Conservation (phyloP, 2,888 invertebrate genomes). For the Antitype chi region DNA sequence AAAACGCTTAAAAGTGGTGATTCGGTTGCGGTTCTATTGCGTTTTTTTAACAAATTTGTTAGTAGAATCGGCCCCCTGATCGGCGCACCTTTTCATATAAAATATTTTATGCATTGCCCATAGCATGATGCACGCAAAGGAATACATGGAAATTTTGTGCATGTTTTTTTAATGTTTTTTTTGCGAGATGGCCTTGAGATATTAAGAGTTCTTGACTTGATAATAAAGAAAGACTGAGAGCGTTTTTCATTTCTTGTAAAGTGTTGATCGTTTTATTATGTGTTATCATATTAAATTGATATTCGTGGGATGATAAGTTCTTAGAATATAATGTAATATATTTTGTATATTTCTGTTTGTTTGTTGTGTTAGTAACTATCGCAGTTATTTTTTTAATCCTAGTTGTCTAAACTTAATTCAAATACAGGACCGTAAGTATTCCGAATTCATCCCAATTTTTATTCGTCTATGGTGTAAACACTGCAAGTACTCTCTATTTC, state of each 20-base stretch:
- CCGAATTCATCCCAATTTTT: too few species aligned
- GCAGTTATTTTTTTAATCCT: not conserved
- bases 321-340: not conserved
- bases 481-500: not conserved
- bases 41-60: too few species aligned
- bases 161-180: not conserved
- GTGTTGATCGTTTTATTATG: not conserved
- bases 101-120: slow-evolving; percentile 32
- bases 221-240: not conserved
- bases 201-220: slow-evolving; percentile 17
- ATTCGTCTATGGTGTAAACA: not conserved
- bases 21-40: too few species aligned
- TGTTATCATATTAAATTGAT: not conserved
- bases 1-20: too few species aligned
- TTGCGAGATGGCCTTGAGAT: slow-evolving; percentile 28
- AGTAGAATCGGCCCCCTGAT: too few species aligned
- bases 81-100: slow-evolving; percentile 54
- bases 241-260: not conserved
- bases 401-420: not conserved
- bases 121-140: slow-evolving; percentile 40
- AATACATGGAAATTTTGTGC: slow-evolving; percentile 30
- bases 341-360: not conserved
- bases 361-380: not conserved
- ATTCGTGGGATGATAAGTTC: not conserved
- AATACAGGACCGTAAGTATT: not conserved